phyloP scores from a whole-genome alignment of 2,797 vertebrate genomes.

The Calcarius lapponicus region DNA sequence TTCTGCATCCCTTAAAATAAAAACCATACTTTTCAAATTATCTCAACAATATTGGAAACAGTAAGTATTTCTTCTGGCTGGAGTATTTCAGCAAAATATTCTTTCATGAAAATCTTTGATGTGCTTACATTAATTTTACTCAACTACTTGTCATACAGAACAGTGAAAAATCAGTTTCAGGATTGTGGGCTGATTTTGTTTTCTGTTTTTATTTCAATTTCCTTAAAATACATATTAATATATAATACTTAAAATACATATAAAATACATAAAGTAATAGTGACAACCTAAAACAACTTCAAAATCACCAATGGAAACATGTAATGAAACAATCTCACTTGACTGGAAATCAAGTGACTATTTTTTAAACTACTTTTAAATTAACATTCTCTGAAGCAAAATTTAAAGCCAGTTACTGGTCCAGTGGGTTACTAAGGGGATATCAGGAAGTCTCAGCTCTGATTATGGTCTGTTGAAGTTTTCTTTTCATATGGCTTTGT shows the following conservation, averaged over 20 bases:
- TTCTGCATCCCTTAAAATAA: not conserved
- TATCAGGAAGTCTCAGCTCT: not conserved
- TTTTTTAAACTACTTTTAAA: not conserved
- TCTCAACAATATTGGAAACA: not conserved
- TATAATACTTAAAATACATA: no score
- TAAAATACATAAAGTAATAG: not conserved
- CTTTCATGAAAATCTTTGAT: not conserved
- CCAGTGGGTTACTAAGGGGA: not conserved
- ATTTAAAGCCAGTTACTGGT: not conserved
- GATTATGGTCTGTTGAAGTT: not conserved
- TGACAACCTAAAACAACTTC: not conserved
- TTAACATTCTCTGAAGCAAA: not conserved
- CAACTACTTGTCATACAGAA: not conserved
- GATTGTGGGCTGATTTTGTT: not conserved
- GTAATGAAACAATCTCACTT: not conserved
- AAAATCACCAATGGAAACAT: not conserved
- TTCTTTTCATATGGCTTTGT: not conserved
- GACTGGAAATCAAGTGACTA: not conserved
- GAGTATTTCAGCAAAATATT: not conserved
- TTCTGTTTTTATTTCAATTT: not conserved
- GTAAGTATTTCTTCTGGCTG: not conserved
- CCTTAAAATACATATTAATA: not conserved
- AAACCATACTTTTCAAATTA: not conserved
- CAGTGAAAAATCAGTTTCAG: not conserved
- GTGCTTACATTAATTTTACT: not conserved